A percentile compares a stretch with the other conserved stretches of the same genome.
Evolutionary conservation across 2,888 invertebrate genomes (phyloP).

Genomic region (Ennomos erosarius): DNA sequence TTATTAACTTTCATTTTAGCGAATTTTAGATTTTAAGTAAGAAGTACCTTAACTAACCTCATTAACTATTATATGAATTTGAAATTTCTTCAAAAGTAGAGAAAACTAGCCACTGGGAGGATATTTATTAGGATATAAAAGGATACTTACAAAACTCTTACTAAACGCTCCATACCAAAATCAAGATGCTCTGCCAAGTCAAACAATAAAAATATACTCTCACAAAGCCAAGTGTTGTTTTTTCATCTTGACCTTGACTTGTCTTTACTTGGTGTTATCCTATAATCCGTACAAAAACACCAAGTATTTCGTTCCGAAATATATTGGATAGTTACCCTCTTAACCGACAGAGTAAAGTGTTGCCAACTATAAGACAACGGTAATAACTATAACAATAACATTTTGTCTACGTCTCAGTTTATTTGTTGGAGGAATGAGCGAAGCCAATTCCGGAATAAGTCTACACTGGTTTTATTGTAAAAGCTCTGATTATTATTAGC

Average conservation of each 20-base stretch:
- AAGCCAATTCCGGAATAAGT: slow-evolving; percentile 55
- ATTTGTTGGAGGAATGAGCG: slow-evolving; percentile 52
- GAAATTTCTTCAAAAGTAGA: too few species aligned
- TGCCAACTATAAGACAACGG: slow-evolving; percentile 65
- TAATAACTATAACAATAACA: slow-evolving; percentile 77
- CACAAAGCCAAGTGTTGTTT: slow-evolving; percentile 11
- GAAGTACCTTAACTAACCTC: too few species aligned
- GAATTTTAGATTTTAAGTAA: too few species aligned
- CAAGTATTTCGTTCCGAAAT: slow-evolving; percentile 19
- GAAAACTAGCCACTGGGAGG: too few species aligned
- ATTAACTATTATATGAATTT: background rate
- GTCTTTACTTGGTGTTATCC: slow-evolving; percentile 15
- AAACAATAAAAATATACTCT: too few species aligned
- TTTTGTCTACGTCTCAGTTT: slow-evolving; percentile 62
- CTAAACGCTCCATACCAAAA: slow-evolving; percentile 2
- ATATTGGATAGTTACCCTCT: slow-evolving; percentile 43
- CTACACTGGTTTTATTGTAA: slow-evolving; percentile 39
- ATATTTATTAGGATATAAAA: too few species aligned
- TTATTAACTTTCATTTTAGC: too few species aligned
- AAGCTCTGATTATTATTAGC: too few species aligned
- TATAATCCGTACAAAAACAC: slow-evolving; percentile 27
- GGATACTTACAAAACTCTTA: too few species aligned
- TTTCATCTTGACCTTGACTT: slow-evolving; percentile 25
- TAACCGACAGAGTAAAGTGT: slow-evolving; percentile 61
- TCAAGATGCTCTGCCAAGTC: slow-evolving; percentile 12